phyloP scores from a whole-genome alignment of 1,140 invertebrate genomes.

The Listronotus oregonensis region DNA sequence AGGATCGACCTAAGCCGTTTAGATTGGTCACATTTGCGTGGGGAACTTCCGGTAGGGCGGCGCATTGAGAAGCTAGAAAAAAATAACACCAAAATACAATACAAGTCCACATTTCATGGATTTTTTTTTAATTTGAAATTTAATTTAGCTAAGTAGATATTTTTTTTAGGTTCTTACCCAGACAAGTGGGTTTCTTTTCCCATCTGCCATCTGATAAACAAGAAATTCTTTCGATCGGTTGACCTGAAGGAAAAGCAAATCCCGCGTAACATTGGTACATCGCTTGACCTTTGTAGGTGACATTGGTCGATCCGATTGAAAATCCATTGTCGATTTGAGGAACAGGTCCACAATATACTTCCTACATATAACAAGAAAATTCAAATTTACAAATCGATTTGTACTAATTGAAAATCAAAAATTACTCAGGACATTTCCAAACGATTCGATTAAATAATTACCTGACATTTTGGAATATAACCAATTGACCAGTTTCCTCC shows the following conservation, averaged over 20 bases:
- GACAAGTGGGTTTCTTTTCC: constrained; percentile 88
- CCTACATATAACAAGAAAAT: constrained; percentile 49
- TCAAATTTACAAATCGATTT: too few relatives aligned
- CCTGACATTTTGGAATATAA: constrained; percentile 92
- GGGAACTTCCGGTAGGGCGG: constrained; percentile 83
- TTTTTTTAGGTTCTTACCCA: constrained; percentile 63
- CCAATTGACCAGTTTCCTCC: constrained; percentile 92
- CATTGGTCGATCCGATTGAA: constrained; percentile 92
- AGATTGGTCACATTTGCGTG: constrained; percentile 86
- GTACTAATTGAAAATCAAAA: too few relatives aligned
- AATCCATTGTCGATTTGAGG: constrained; percentile 98
- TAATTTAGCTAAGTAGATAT: not conserved
- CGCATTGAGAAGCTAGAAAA: constrained; percentile 84
- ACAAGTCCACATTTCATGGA: too few relatives aligned
- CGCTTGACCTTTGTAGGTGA: constrained; percentile 89
- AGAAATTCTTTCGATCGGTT: constrained; percentile 86
- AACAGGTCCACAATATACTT: constrained; percentile 95
- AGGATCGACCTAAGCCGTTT: constrained; percentile 92
- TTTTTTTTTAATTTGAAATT: too few relatives aligned
- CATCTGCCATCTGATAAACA: constrained; percentile 87
- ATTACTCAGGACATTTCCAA: too few relatives aligned
- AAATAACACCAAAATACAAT: not conserved
- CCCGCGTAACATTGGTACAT: constrained; percentile 97
- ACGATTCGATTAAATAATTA: not conserved
- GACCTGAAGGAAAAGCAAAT: constrained; percentile 88